Conservation (phyloP, 2,888 invertebrate species). For the Caenorhabditis sp. region DNA sequence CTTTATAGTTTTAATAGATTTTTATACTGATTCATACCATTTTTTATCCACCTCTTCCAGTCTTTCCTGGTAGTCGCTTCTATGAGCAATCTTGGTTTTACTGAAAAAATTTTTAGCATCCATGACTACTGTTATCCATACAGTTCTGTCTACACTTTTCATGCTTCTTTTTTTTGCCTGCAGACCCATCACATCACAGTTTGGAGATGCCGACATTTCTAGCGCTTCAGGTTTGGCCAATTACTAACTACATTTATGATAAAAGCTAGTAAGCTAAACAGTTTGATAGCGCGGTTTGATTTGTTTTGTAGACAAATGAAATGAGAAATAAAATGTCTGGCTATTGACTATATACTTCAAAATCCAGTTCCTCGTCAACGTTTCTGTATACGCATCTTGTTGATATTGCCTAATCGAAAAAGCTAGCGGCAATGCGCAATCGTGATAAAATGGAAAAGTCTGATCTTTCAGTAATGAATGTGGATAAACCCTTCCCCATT, state of each 20-base stretch:
- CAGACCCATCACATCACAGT: constrained; percentile 47
- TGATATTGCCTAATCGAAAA: constrained; percentile 63
- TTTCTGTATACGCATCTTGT: constrained; percentile 42
- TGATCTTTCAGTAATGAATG: not conserved
- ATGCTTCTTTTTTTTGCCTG: constrained; percentile 48
- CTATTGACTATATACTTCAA: constrained; percentile 51
- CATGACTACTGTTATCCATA: constrained; percentile 41
- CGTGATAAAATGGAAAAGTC: not conserved
- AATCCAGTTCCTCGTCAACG: constrained; percentile 58
- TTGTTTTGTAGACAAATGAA: not conserved
- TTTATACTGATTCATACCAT: too few species aligned
- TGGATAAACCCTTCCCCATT: too few species aligned
- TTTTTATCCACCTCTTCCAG: too few species aligned
- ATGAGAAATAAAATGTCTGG: constrained; percentile 28
- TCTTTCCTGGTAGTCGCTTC: constrained; percentile 13
- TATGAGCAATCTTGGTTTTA: too few species aligned
- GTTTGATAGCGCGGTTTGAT: too few species aligned
- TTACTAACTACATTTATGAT: too few species aligned
- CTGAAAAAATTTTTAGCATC: constrained; percentile 19
- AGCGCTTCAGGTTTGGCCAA: constrained; percentile 59
- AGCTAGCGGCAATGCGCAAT: constrained; percentile 41
- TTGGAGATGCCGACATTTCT: constrained; percentile 42
- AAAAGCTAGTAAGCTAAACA: too few species aligned
- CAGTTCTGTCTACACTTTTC: constrained; percentile 35
- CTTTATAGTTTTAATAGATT: too few species aligned